These are phyloP conservation scores for Corapipo altera DNA, from an alignment of 2,113 vertebrate genomes.

Conservation along the genomic window DNA sequence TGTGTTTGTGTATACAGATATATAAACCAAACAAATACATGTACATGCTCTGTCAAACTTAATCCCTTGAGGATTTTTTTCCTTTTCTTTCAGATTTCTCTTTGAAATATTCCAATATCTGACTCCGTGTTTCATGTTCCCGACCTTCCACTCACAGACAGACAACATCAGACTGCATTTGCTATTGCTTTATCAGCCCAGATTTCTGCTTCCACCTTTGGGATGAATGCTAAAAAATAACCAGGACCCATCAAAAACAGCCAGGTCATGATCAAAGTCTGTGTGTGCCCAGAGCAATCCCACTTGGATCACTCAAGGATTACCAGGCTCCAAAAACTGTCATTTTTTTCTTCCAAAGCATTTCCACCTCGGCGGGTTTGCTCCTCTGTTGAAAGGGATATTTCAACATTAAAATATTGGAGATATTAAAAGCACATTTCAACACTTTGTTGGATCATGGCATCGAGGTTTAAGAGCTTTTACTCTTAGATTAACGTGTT, in stretches of 20 bases:
- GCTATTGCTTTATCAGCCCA: neutral
- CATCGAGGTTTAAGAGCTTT: neutral
- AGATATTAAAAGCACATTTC: neutral
- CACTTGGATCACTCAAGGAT: neutral
- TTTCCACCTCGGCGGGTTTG: neutral
- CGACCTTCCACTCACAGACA: neutral
- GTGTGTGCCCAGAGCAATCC: neutral
- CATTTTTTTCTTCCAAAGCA: neutral
- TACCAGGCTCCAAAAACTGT: neutral
- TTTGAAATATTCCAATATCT: neutral
- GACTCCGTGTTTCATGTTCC: accelerated
- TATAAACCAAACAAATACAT: neutral
- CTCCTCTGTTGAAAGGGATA: neutral
- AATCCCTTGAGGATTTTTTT: too few relatives aligned
- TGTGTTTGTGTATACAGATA: too few relatives aligned
- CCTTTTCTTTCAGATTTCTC: neutral
- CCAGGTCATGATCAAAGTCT: accelerated
- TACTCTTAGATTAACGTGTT: neutral
- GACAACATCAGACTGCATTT: accelerated
- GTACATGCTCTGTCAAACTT: accelerated
- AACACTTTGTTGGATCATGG: neutral
- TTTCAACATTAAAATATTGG: too few relatives aligned
- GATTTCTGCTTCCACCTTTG: neutral
- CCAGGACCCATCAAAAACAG: neutral
- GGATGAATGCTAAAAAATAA: neutral